Percentiles rank a stretch among this genome's conserved stretches.
Evolutionary conservation across 2,113 vertebrate species (phyloP).

Genomic region (Rhynchomys soricoides): DNA sequence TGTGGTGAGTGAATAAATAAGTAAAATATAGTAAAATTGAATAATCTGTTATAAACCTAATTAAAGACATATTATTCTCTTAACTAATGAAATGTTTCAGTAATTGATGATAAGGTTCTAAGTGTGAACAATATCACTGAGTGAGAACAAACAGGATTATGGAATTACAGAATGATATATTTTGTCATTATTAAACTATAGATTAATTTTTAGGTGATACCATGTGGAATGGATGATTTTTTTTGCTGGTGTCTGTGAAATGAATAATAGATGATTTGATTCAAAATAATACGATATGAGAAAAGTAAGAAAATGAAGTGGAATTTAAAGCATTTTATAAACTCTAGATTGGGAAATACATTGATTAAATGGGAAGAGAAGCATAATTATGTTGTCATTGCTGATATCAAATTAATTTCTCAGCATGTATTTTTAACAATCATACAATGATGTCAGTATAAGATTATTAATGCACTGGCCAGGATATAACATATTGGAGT

Average conservation of each 20-base stretch:
- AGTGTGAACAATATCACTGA: background rate
- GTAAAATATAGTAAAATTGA: background rate
- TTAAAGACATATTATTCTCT: background rate
- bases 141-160: background rate
- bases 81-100: background rate
- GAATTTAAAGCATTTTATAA: background rate
- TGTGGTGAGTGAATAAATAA: background rate
- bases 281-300: background rate
- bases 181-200: background rate
- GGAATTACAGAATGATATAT: background rate
- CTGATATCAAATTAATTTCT: background rate
- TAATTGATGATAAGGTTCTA: background rate
- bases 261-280: background rate
- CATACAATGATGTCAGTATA: background rate
- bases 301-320: background rate
- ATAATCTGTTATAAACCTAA: background rate
- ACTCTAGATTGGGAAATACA: background rate
- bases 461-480: background rate
- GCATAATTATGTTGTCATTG: background rate
- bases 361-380: background rate
- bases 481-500: background rate
- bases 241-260: background rate
- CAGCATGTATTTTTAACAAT: background rate
- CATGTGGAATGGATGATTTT: background rate
- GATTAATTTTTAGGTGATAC: background rate